These are phyloP conservation scores for Nowickia ferox DNA, from an alignment of 2,888 invertebrate genomes.

Conservation along the genomic window DNA sequence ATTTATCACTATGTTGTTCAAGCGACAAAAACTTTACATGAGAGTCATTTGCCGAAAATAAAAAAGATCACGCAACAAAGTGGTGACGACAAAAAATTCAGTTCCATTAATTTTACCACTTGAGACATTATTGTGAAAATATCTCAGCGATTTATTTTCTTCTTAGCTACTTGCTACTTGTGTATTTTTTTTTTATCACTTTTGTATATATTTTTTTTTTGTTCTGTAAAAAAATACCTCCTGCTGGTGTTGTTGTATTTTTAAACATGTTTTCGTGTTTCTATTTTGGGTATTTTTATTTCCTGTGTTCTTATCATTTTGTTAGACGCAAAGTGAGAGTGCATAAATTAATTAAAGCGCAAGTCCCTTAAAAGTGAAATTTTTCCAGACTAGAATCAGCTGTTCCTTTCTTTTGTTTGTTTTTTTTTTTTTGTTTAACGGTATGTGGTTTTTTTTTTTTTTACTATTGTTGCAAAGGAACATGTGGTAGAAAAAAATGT, in stretches of 20 bases:
- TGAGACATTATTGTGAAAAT: neutral
- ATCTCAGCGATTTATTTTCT: neutral
- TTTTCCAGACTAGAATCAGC: conserved; percentile 32
- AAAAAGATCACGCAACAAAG: neutral
- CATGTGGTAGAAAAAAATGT: conserved; percentile 18
- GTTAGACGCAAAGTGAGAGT: neutral
- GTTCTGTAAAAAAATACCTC: conserved; percentile 32
- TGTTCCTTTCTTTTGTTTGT: conserved; percentile 24
- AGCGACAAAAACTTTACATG: no score
- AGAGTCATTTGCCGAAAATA: no score
- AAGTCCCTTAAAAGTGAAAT: conserved; percentile 36
- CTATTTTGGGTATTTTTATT: conserved; percentile 24
- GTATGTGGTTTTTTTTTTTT: neutral
- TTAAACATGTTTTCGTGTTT: conserved; percentile 3
- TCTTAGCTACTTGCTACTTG: no score
- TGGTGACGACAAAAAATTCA: neutral
- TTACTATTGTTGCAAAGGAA: neutral
- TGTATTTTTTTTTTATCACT: conserved; percentile 16
- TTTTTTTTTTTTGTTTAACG: conserved; percentile 22
- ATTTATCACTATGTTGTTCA: no score
- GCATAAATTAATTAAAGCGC: conserved; percentile 31
- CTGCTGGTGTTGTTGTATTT: conserved; percentile 24
- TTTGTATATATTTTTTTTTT: conserved; percentile 1
- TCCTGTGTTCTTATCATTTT: conserved; percentile 51
- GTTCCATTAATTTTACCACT: neutral